Base-by-base conservation (phyloP, 1,140 invertebrate species). In the Teleogryllus occipitalis region DNA sequence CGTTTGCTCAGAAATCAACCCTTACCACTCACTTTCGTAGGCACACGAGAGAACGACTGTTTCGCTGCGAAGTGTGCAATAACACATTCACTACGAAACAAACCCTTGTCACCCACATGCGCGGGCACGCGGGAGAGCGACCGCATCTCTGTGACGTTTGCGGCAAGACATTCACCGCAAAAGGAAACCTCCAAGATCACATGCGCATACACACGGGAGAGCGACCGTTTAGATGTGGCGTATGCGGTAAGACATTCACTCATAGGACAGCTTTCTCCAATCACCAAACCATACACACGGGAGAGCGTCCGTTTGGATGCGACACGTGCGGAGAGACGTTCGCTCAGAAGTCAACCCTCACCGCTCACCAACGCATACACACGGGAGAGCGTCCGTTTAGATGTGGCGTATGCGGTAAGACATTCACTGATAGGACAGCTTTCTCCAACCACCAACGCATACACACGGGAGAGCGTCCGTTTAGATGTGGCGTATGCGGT, bases 191-290 rank as follows among this genome's bases (percentile, higher is more conserved):
- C 21, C 22, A 76, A 39, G 47, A 22, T 8, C 75, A 76, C 47
- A n/a, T 10, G 12, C 21, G 21, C 47, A 47, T 76, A 22, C 75
- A 76, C 75, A 76, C 75, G 18, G 75, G 75, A 76, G 27, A 76
- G 21, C 22, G 46, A 76, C 75, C 21, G 3, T 76, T 27, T 39
- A 18, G 27, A 0, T 76, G 75, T 76, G 21, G 47, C 12, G 46
- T 76, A 27, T 76, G 75, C 46, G 21, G 47, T 8, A 15, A 76
- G 15, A 18, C 27, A 47, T 76, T 76, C 46, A 76, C 21, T 76
- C 75, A 46, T 12, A 21, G 27, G 12, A 27, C n/a, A n/a, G n/a
- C n/a, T n/a, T n/a, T n/a, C n/a, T n/a, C n/a, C n/a, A n/a, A n/a
- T n/a, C n/a, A n/a, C n/a, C n/a, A n/a, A n/a, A n/a, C n/a, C n/a